Base-by-base conservation (phyloP, 2,113 vertebrate genomes). In the Nesoenas mayeri region DNA sequence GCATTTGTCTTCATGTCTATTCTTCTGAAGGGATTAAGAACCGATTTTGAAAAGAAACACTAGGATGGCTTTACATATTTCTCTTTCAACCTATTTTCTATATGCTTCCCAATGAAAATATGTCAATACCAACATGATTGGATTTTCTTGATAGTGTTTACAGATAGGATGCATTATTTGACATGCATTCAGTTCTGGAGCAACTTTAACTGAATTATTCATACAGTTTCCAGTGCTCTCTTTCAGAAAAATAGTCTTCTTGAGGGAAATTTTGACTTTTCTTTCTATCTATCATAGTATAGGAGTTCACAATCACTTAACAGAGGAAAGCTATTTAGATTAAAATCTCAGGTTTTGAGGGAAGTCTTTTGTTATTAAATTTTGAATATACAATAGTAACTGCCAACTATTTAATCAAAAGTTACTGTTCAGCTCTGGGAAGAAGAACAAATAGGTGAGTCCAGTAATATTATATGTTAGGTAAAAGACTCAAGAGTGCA, bases 281-380 rank as follows among this genome's bases (percentile, higher is more conserved):
- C 24, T 9, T 73, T n/a, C 71, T 93, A 85, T 98, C 96, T 88
- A 92, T 89, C 93, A 91, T 22, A 94, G 57, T 26, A 74, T 20
- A 93, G 71, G 81, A 94, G 84, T 94, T 96, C 91, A 80, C 92
- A 97, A 95, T 96, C 95, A 93, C 56, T 26, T 51, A 96, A 96
- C 60, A 95, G 75, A 97, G 86, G 69, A 97, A 98, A 97, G 91
- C 95, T 98, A 97, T 98, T 97, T 97, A 98, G 97, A 98, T 98
- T 97, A 98, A 94, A 93, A 95, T 96, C 97, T 96, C 91, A 69
- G 78, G 69, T 66, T 96, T 94, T 86, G 66, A 97, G 91, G 79
- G 91, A 95, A 97, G 79, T 62, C 64, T 97, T 96, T 94, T 93
- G 79, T 96, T 98, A 97, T 96, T 97, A 94, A 97, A 95, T 96